Evolutionary conservation across 1,140 invertebrate genomes (phyloP).

Genomic region (Stegodyphus mimosarum): DNA sequence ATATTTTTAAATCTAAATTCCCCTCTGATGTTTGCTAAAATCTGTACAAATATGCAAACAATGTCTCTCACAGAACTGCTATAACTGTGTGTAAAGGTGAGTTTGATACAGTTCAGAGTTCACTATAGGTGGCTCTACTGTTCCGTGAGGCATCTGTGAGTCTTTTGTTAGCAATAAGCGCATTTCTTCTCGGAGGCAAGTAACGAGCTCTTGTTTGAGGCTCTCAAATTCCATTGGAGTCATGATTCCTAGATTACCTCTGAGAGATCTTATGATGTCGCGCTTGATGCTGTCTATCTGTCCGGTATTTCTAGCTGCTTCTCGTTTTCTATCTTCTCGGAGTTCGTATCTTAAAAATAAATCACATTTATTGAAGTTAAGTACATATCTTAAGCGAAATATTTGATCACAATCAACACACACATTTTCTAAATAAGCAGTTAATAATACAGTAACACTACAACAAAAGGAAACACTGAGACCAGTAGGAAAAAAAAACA

Average conservation of each 20-base stretch:
- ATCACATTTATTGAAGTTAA: too few species aligned
- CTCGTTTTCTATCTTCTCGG: constrained; percentile 72
- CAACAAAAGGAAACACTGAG: too few species aligned
- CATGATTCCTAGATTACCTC: constrained; percentile 52
- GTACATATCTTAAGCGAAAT: too few species aligned
- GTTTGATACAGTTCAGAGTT: constrained; percentile 68
- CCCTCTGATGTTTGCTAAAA: too few species aligned
- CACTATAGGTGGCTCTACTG: constrained; percentile 46
- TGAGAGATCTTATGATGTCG: constrained; percentile 69
- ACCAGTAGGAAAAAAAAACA: too few species aligned
- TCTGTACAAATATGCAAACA: too few species aligned
- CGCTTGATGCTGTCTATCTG: constrained; percentile 71
- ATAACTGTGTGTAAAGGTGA: constrained; percentile 67
- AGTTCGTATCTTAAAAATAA: constrained; percentile 71
- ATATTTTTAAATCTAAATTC: too few species aligned
- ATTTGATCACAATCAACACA: too few species aligned
- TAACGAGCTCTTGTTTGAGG: constrained; percentile 67
- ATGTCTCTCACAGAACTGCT: constrained; percentile 1
- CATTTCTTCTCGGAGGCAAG: constrained; percentile 66
- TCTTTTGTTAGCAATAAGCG: constrained; percentile 63
- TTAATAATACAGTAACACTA: too few species aligned
- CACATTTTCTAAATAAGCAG: too few species aligned
- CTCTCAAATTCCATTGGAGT: constrained; percentile 66
- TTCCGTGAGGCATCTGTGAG: constrained; percentile 21
- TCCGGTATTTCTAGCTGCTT: constrained; percentile 68